Base-by-base conservation (phyloP, 1,140 invertebrate species). In the Brachionus rubens region DNA sequence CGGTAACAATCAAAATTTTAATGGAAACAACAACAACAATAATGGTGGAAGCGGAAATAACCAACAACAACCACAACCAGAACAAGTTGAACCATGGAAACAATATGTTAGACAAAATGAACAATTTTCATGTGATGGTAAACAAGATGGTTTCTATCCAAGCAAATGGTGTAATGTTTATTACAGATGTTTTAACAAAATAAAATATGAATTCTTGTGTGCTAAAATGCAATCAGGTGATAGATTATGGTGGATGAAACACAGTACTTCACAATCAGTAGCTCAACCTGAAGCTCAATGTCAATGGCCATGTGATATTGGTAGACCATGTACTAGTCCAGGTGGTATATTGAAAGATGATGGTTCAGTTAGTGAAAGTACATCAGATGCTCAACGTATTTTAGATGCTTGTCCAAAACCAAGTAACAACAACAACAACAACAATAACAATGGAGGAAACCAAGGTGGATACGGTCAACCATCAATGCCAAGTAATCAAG, bases 81-180 rank as follows among this genome's bases (percentile, higher is more conserved):
- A 72, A 72, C 33, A 41, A 40, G 68, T 72, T 26, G 68, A 72
- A 14, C 68, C 68, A 76, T 76, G 75, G 75, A 76, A 50, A 36
- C n/a, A 43, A 46, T 76, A 54, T 50, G 52, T 76, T 19, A 26
- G 52, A 62, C 33, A 59, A 30, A 52, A 52, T 62, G 75, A 76
- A 50, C 56, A 59, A 76, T 76, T 76, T 76, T 9, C 30, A 14
- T 76, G 75, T 36, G 10, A 0, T 46, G 75, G 26, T 30, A 52
- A 52, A 62, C 28, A 19, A 26, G 56, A 76, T 52, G 75, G 75
- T 21, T 76, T 76, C 26, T 76, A 76, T 50, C 14, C 52, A 6
- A 76, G 75, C 30, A 52, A 52, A 33, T 76, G 75, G 75, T 76
- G 75, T 12, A 76, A 76, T 36, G 75, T 76, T 0, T 76, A 56